Evolutionary conservation across 2,888 invertebrate species (phyloP).

Genomic region (Notodonta ziczac): DNA sequence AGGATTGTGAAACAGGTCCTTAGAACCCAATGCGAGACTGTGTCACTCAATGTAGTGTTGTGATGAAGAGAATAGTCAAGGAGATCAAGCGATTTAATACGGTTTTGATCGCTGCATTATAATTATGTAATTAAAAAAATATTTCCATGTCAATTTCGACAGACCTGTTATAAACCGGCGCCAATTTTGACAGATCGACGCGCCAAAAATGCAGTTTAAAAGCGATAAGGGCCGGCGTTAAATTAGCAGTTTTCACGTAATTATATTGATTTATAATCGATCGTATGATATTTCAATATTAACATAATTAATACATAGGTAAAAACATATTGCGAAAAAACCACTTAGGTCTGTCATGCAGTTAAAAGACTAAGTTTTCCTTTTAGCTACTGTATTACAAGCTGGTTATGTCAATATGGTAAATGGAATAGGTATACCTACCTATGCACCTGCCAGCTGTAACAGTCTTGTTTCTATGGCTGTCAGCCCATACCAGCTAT

Average conservation of each 20-base stretch:
- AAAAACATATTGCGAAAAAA: not conserved
- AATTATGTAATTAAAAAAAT: constrained; percentile 42
- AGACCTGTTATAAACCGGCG: constrained; percentile 44
- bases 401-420: not conserved
- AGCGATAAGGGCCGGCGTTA: constrained; percentile 34
- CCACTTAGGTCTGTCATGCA: not conserved
- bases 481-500: too few species aligned
- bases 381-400: constrained; percentile 3
- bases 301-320: not conserved
- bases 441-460: too few species aligned
- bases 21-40: too few species aligned
- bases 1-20: too few species aligned
- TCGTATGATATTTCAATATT: constrained; percentile 3
- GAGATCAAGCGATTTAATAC: not conserved
- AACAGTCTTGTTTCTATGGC: too few species aligned
- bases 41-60: constrained; percentile 8
- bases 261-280: constrained; percentile 39
- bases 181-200: constrained; percentile 44
- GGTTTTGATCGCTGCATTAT: constrained; percentile 21
- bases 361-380: not conserved
- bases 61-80: not conserved
- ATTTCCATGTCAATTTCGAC: constrained; percentile 57
- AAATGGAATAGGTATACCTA: too few species aligned
- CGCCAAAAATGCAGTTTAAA: constrained; percentile 42
- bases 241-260: constrained; percentile 39